phyloP scores from a whole-genome alignment of 2,888 invertebrate species.

The Megastigmus dorsalis region DNA sequence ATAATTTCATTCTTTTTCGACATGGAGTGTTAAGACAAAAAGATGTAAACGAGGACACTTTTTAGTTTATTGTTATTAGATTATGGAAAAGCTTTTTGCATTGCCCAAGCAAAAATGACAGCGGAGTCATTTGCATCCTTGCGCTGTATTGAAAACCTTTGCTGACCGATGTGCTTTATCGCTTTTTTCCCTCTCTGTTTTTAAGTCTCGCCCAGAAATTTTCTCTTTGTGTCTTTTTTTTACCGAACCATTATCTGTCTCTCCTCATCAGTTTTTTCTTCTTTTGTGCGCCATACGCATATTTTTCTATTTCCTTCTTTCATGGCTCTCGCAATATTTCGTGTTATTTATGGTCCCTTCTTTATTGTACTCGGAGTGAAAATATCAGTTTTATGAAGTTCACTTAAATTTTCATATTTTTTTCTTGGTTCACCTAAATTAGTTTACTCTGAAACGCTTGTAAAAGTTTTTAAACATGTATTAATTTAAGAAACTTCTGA shows the following conservation, averaged over 20 bases:
- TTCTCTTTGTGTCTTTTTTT: not conserved
- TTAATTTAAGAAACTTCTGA: no score
- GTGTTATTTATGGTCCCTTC: conserved; percentile 9
- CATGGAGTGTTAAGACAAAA: not conserved
- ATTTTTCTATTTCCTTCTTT: conserved; percentile 12
- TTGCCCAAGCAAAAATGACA: not conserved
- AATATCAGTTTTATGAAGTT: conserved; percentile 15
- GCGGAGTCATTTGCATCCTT: conserved; percentile 11
- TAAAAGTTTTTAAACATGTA: no score
- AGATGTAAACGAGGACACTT: not conserved
- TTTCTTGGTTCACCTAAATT: not conserved
- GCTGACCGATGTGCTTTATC: conserved; percentile 1
- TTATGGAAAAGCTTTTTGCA: conserved; percentile 4
- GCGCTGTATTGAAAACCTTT: not conserved
- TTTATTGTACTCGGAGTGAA: not conserved
- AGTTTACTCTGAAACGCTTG: no score
- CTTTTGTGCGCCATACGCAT: not conserved
- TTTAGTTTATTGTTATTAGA: conserved; percentile 11
- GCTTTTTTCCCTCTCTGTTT: conserved; percentile 19
- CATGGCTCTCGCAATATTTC: not conserved
- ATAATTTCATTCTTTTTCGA: not conserved
- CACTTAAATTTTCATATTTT: not conserved
- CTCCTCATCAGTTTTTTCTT: not conserved
- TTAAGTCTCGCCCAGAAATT: not conserved
- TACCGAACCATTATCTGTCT: not conserved